Percentiles rank a stretch among this genome's conserved stretches.
Conservation (phyloP, 2,113 vertebrate genomes). For the Phalacrocorax aristotelis region DNA sequence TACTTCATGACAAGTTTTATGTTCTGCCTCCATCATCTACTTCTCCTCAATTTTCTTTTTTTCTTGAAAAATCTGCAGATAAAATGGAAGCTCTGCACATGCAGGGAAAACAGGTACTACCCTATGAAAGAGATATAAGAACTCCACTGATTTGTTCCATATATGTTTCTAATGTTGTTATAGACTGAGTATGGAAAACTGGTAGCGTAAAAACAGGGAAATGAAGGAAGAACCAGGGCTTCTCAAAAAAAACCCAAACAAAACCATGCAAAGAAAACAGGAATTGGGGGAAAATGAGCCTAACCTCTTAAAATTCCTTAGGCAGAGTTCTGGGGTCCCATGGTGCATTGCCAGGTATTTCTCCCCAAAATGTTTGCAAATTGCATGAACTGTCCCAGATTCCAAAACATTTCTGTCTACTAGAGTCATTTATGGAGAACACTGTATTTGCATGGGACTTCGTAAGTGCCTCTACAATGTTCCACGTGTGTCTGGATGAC, state of each 20-base stretch:
- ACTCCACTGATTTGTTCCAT: neutral
- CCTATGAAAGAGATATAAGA: neutral
- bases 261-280: neutral
- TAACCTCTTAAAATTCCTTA: neutral
- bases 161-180: neutral
- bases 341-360: neutral
- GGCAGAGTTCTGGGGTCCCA: neutral
- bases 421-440: neutral
- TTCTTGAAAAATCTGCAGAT: neutral
- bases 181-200: neutral
- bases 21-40: neutral
- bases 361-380: neutral
- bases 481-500: rapidly evolving
- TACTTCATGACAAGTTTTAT: neutral
- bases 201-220: neutral
- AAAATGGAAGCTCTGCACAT: neutral
- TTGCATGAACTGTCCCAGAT: neutral
- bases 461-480: neutral
- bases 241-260: neutral
- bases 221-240: neutral
- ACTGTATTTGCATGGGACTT: neutral
- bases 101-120: neutral
- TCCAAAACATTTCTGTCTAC: neutral
- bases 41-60: neutral
- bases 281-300: neutral